A percentile compares a stretch with the other conserved stretches of the same genome.
phyloP scores from a whole-genome alignment of 2,113 vertebrate species.

The Tursiops truncatus region DNA sequence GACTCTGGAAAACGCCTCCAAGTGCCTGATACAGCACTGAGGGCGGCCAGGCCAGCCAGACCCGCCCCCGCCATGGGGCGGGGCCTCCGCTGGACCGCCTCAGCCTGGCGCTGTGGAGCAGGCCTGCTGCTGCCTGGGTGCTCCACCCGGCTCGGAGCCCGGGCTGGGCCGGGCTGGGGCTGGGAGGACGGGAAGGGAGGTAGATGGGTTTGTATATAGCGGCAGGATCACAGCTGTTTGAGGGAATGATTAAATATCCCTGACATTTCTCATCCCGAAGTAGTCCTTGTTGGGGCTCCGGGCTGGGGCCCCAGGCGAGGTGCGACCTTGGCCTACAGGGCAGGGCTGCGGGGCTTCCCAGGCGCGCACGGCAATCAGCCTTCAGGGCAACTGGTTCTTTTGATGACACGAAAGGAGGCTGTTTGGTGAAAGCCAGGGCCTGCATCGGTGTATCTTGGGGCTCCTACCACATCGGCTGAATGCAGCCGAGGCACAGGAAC shows the following conservation, averaged over 20 bases:
- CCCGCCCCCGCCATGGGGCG: accelerated
- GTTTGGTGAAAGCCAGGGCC: background rate
- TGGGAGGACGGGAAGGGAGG: background rate
- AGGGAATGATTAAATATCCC: conserved; percentile 55
- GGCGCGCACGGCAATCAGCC: background rate
- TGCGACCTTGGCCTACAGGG: background rate
- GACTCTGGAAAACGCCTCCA: conserved; percentile 40
- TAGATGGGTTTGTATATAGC: background rate
- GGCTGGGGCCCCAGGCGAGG: background rate
- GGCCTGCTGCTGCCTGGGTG: background rate
- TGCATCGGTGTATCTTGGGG: background rate
- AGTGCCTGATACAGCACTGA: conserved; percentile 66
- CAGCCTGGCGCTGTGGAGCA: background rate
- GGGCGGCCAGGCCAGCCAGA: accelerated
- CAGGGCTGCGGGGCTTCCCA: too few relatives aligned
- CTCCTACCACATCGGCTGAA: background rate
- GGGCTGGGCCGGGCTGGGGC: background rate
- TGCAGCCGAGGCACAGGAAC: background rate
- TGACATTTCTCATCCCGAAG: background rate
- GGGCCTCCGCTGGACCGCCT: background rate
- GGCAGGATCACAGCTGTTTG: background rate
- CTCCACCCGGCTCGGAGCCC: accelerated
- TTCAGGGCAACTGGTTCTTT: background rate
- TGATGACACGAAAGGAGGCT: background rate
- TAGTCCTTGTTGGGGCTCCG: background rate